Evolutionary conservation across 64 coral and sea anemone genomes (phyloP).

Genomic region (Montipora sp.): DNA sequence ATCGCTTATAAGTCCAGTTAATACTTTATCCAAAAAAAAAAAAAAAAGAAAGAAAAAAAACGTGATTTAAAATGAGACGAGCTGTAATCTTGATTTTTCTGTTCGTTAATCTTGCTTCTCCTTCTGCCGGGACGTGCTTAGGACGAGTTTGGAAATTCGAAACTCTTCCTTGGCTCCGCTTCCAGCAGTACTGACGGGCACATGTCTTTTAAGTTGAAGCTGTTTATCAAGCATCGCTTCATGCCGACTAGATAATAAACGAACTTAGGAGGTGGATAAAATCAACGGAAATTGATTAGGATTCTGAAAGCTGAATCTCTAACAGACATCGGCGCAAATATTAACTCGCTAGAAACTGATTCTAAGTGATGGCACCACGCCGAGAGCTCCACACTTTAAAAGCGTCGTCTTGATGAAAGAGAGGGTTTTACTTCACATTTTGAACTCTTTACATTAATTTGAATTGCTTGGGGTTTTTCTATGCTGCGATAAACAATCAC

Average conservation of each 20-base stretch:
- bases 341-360: not conserved
- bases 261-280: not conserved
- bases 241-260: not conserved
- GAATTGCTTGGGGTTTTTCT: not conserved
- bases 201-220: not conserved
- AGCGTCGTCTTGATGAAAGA: not conserved
- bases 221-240: not conserved
- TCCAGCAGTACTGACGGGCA: too few species aligned
- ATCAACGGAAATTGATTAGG: conserved; percentile 12
- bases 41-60: too few species aligned
- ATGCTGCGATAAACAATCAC: not conserved
- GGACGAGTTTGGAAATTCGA: too few species aligned
- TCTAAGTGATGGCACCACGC: not conserved
- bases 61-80: too few species aligned
- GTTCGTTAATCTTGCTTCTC: too few species aligned
- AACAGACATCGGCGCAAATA: not conserved
- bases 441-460: not conserved
- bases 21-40: too few species aligned
- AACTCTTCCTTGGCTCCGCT: too few species aligned
- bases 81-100: too few species aligned
- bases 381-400: not conserved
- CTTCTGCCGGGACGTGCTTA: too few species aligned
- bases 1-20: not conserved
- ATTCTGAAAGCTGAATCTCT: not conserved
- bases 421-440: not conserved